Evolutionary conservation across 2,888 invertebrate species (phyloP), one percentile per base, ranked within the genome.

Genomic region (Cremastinae sp.): DNA sequence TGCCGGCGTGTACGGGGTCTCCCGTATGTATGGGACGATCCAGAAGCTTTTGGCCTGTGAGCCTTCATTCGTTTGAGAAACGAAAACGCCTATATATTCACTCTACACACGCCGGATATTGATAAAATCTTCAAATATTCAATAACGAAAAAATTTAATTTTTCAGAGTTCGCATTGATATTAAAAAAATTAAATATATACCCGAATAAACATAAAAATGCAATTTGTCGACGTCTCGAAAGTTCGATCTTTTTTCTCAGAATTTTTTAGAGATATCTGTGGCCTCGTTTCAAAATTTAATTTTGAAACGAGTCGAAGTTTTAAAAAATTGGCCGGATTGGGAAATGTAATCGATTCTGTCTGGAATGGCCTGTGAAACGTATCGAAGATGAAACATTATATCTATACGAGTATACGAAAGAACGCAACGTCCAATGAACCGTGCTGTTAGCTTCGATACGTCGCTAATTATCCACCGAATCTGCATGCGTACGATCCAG

Each of bases 371-470:
- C 61, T 16, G 16, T 61, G 18, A 43, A 28, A 16, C 20, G 18
- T 47, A 4, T n/a, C n/a, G 1, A 56, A n/a, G 18, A 38, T 14
- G 9, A 10, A 36, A 10, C 16, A 14, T 54, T 56, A 38, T 38
- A 41, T 61, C 36, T 34, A 14, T 12, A 10, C 10, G 38, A 9
- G 12, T 12, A 9, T 12, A 14, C 12, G 45, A 47, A 47, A 51
- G 62, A 62, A 18, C 61, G 49, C 51, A 61, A 68, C 68, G 59
- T 62, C 58, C 72, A 53, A 72, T 75, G 72, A 75, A 72, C 68
- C 72, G 68, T 36, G 62, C 68, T 68, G 62, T 51, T 53, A 43
- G 66, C 43, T 45, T 51, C 62, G 71, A 62, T 75, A 62, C 38
- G 43, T 41, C 51, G 51, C 56, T 51, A 75, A 68, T 75, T 75